phyloP scores from a whole-genome alignment of 1,140 invertebrate genomes.

The Eciton burchellii region DNA sequence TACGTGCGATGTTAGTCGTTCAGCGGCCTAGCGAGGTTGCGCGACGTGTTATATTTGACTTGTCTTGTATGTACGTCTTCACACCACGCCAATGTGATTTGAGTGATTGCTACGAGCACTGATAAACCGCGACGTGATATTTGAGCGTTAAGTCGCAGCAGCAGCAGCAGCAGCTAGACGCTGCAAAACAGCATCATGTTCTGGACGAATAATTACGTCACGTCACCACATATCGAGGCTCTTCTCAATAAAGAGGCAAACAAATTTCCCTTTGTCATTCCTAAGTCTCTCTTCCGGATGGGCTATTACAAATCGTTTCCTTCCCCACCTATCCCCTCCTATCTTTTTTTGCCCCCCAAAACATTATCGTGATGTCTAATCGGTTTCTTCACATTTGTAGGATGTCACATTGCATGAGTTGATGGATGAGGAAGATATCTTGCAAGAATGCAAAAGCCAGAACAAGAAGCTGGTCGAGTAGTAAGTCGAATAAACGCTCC shows the following conservation, averaged over 20 bases:
- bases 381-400: slow-evolving; percentile 86
- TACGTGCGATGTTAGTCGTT: slow-evolving; percentile 54
- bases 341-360: not conserved
- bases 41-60: slow-evolving; percentile 16
- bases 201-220: slow-evolving; percentile 92
- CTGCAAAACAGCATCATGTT: slow-evolving; percentile 88
- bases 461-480: slow-evolving; percentile 96
- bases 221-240: slow-evolving; percentile 91
- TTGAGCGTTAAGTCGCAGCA: not conserved
- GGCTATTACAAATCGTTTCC: not conserved
- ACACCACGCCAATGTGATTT: slow-evolving; percentile 37
- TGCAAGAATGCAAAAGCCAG: slow-evolving; percentile 97
- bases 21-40: slow-evolving; percentile 12
- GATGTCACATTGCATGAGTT: slow-evolving; percentile 95
- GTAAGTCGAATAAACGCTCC: slow-evolving; percentile 91
- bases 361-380: slow-evolving; percentile 38
- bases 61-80: slow-evolving; percentile 2
- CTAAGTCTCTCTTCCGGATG: not conserved
- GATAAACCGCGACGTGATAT: slow-evolving; percentile 19
- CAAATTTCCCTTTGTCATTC: not conserved
- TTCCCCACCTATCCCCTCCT: not conserved
- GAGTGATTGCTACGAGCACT: not conserved
- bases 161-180: not conserved
- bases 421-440: slow-evolving; percentile 97
- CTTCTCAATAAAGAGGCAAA: slow-evolving; percentile 91